These are phyloP conservation scores for Enhydra lutris DNA, from an alignment of 2,113 vertebrate species.

Conservation along the genomic window DNA sequence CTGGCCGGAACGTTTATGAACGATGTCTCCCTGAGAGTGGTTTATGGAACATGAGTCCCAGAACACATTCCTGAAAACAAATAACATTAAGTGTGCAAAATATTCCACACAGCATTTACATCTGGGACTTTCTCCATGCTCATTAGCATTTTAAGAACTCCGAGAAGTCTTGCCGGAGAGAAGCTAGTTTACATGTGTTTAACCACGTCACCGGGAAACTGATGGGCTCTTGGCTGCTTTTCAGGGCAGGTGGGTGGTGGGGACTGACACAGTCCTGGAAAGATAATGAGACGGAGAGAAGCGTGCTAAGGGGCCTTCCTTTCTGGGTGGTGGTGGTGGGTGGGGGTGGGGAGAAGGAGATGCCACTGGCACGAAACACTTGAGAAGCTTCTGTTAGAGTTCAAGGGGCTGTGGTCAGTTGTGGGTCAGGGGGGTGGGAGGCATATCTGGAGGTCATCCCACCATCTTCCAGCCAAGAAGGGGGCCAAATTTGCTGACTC, in stretches of 20 bases:
- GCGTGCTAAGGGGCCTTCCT: not conserved
- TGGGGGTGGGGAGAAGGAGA: not conserved
- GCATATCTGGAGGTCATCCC: not conserved
- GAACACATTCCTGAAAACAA: not conserved
- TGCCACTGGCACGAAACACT: not conserved
- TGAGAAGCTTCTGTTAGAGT: not conserved
- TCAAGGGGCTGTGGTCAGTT: not conserved
- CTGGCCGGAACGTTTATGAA: not conserved
- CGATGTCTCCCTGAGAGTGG: not conserved
- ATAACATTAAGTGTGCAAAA: constrained; percentile 7
- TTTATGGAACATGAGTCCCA: not conserved
- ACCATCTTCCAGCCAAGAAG: not conserved
- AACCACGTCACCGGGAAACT: not conserved
- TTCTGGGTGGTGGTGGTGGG: not conserved
- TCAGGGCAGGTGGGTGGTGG: not conserved
- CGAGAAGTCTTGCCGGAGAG: not conserved
- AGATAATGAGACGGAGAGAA: not conserved
- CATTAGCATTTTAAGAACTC: not conserved
- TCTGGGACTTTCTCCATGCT: not conserved
- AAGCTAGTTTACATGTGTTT: not conserved
- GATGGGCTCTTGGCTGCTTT: not conserved
- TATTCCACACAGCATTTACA: not conserved
- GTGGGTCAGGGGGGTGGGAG: not conserved
- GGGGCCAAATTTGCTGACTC: not conserved
- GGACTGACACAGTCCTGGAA: not conserved